Percentiles rank a stretch among this genome's conserved stretches.
Evolutionary conservation across 92 coral and sea anemone species (phyloP).

Genomic region (Epizoanthus illoricatus): DNA sequence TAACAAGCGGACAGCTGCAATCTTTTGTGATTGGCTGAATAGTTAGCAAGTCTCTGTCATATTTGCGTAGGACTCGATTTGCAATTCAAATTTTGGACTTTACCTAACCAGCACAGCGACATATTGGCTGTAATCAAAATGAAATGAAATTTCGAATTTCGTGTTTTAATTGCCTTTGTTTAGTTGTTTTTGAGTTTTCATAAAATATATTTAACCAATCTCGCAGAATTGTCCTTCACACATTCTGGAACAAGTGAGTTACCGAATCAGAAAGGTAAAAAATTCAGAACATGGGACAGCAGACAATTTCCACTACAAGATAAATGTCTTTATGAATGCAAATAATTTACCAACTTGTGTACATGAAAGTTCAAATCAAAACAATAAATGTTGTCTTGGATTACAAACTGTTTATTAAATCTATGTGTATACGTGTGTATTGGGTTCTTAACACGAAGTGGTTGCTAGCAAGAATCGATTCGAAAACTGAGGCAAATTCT

Average conservation of each 20-base stretch:
- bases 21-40: background rate
- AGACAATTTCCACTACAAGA: too few species aligned
- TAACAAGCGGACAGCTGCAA: background rate
- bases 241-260: too few species aligned
- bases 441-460: background rate
- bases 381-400: constrained; percentile 1
- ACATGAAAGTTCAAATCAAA: background rate
- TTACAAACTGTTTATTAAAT: background rate
- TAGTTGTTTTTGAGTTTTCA: too few species aligned
- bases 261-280: too few species aligned
- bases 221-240: too few species aligned
- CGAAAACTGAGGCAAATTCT: constrained; percentile 8
- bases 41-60: constrained; percentile 1
- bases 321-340: background rate
- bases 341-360: constrained; percentile 11
- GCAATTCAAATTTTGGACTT: background rate
- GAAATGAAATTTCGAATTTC: background rate
- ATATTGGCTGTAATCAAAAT: background rate
- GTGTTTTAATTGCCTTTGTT: background rate
- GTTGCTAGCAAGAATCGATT: background rate
- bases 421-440: background rate
- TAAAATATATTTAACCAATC: too few species aligned
- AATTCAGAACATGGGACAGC: background rate
- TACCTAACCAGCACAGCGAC: background rate
- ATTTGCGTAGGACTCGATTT: background rate